Evolutionary conservation across 2,113 vertebrate genomes (phyloP).

Genomic region (Seriola dumerili): DNA sequence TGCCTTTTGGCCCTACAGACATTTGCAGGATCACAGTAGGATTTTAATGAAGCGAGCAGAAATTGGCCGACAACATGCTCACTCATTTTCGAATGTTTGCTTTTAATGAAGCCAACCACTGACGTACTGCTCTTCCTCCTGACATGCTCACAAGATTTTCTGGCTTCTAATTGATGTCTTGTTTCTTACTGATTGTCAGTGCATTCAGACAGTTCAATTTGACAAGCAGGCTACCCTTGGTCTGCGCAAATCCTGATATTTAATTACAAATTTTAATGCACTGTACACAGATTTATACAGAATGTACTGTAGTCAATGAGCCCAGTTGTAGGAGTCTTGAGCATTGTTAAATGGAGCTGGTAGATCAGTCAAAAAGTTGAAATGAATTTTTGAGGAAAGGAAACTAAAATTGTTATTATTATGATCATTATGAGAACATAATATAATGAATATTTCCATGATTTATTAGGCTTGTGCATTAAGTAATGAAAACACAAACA

Average conservation of each 20-base stretch:
- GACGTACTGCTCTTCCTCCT: constrained; percentile 4
- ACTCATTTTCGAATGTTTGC: constrained; percentile 4
- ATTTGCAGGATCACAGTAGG: constrained; percentile 45
- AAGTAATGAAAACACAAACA: background rate
- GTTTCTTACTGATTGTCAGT: background rate
- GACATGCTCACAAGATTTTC: constrained; percentile 19
- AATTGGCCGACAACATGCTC: constrained; percentile 12
- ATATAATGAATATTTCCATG: background rate
- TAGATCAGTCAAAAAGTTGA: too few species aligned
- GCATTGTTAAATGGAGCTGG: too few species aligned
- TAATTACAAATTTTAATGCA: constrained; percentile 10
- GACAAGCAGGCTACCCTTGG: background rate
- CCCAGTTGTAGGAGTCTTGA: background rate
- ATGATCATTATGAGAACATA: too few species aligned
- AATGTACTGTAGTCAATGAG: background rate
- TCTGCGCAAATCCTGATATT: background rate
- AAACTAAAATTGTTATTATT: too few species aligned
- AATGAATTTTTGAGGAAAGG: too few species aligned
- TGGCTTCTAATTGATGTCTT: constrained; percentile 6
- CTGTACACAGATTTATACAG: too few species aligned
- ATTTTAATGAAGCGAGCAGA: constrained; percentile 31
- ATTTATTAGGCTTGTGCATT: background rate
- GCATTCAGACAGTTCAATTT: background rate
- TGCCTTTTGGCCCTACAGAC: background rate
- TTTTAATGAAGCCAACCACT: constrained; percentile 30